phyloP scores from a whole-genome alignment of 1,140 invertebrate genomes.

The Diprion similis region DNA sequence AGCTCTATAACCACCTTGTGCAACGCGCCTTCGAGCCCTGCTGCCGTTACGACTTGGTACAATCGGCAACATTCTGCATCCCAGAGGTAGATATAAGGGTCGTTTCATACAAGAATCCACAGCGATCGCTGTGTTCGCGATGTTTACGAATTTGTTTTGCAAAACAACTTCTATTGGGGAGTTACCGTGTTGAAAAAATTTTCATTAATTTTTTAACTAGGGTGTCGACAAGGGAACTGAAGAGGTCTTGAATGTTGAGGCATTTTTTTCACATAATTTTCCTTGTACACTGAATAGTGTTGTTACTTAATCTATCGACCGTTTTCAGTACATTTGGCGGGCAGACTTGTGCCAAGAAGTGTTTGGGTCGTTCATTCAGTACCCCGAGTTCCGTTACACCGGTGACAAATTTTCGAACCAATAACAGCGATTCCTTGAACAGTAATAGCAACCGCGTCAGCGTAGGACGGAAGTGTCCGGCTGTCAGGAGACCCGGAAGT shows the following conservation, averaged over 20 bases:
- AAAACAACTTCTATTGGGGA: background rate
- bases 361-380: constrained; percentile 12
- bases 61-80: constrained; percentile 28
- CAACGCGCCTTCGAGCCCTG: constrained; percentile 14
- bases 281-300: background rate
- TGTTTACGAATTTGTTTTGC: background rate
- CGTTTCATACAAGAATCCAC: background rate
- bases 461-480: background rate
- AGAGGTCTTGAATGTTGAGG: background rate
- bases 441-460: background rate
- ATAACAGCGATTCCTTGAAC: background rate
- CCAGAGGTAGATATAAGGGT: constrained; percentile 18
- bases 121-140: background rate
- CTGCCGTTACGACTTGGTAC: constrained; percentile 26
- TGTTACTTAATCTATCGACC: background rate
- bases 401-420: background rate
- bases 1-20: background rate
- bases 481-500: constrained; percentile 16
- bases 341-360: constrained; percentile 14
- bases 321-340: constrained; percentile 18
- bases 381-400: constrained; percentile 1
- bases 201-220: background rate
- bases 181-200: background rate
- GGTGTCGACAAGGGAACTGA: background rate
- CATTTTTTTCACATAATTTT: background rate